Percentiles rank a stretch among this genome's conserved stretches.
These are phyloP conservation scores for Drosophila kambysellisi DNA, from an alignment of 2,888 invertebrate species.

Conservation along the genomic window DNA sequence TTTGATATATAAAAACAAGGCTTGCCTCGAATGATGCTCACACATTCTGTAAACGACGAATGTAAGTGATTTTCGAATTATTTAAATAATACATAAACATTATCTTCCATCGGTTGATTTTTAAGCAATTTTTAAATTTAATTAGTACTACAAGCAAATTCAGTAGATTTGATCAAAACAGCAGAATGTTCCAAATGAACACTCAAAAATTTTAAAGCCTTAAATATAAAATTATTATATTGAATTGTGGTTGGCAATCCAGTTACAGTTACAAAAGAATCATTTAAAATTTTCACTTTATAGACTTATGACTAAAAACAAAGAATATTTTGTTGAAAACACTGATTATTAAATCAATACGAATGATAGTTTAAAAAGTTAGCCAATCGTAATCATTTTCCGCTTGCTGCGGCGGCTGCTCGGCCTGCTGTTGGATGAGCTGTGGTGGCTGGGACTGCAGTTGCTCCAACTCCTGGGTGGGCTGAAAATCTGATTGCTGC, in stretches of 20 bases:
- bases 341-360: slow-evolving; percentile 12
- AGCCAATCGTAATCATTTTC: slow-evolving; percentile 78
- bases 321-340: background rate
- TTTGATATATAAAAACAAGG: slow-evolving; percentile 4
- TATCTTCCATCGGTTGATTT: background rate
- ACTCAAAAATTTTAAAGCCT: background rate
- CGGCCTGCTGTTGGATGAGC: slow-evolving; percentile 41
- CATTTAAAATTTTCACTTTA: slow-evolving; percentile 1
- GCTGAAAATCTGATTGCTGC: slow-evolving; percentile 36
- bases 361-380: slow-evolving; percentile 64
- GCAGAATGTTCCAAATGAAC: slow-evolving; percentile 7
- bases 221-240: background rate
- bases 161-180: background rate
- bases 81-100: background rate
- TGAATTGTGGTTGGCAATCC: slow-evolving; percentile 7
- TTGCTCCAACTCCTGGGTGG: slow-evolving; percentile 35
- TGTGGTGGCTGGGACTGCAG: slow-evolving; percentile 42
- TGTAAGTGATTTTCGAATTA: background rate
- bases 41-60: background rate
- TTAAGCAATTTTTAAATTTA: background rate
- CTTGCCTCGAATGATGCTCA: slow-evolving; percentile 8
- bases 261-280: background rate
- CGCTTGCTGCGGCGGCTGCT: slow-evolving; percentile 60
- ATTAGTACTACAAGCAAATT: background rate
- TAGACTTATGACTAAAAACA: background rate